Conservation (phyloP, 2,888 invertebrate species). For the Osmoderma eremita region DNA sequence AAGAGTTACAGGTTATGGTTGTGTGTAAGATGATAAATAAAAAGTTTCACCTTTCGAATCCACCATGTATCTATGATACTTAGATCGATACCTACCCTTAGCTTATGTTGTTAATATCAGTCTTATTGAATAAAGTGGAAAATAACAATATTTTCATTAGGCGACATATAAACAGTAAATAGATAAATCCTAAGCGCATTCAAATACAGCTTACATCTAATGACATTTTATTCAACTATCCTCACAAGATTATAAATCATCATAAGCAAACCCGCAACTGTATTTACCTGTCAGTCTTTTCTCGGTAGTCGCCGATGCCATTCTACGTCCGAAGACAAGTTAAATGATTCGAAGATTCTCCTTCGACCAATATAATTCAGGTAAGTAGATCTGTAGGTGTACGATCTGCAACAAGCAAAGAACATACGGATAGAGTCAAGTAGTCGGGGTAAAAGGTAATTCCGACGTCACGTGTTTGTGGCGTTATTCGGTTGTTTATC, state of each 20-base stretch:
- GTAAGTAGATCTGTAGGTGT: constrained; percentile 13
- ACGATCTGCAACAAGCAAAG: constrained; percentile 23
- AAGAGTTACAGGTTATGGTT: too few species aligned
- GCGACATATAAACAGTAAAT: too few species aligned
- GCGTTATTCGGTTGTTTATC: background rate
- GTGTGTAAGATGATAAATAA: too few species aligned
- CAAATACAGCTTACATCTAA: too few species aligned
- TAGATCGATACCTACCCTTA: too few species aligned
- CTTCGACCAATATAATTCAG: constrained; percentile 10
- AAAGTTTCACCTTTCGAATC: too few species aligned
- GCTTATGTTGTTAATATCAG: too few species aligned
- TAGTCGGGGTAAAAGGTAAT: background rate
- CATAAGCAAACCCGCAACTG: background rate
- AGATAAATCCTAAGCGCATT: too few species aligned
- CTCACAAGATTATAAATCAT: background rate
- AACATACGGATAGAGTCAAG: background rate
- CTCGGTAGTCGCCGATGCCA: constrained; percentile 40
- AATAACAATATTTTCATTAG: background rate
- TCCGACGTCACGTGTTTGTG: background rate
- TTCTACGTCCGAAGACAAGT: constrained; percentile 21
- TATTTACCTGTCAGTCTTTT: constrained; percentile 41
- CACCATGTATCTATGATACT: too few species aligned
- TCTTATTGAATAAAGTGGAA: too few species aligned
- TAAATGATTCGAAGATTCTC: constrained; percentile 18
- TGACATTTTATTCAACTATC: background rate